Percentiles rank a stretch among this genome's conserved stretches.
These are phyloP conservation scores for Dysdera silvatica DNA, from an alignment of 1,140 invertebrate genomes.

Conservation along the genomic window DNA sequence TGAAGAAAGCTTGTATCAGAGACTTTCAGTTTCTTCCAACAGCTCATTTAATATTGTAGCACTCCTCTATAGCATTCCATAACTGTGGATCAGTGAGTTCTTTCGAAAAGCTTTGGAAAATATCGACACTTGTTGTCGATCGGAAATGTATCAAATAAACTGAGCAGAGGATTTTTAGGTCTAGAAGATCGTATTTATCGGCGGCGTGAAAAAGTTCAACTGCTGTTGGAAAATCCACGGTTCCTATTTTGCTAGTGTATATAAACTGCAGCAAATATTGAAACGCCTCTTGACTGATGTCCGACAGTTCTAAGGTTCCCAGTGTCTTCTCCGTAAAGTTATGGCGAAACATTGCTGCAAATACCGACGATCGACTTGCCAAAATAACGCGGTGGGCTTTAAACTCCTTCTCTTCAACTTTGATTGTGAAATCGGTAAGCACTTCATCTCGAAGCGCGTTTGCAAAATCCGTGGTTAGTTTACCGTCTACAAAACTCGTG, in stretches of 20 bases:
- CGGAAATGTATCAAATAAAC: no score
- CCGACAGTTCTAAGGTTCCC: slow-evolving; percentile 22
- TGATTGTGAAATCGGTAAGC: slow-evolving; percentile 12
- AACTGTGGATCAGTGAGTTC: no score
- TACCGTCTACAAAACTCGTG: no score
- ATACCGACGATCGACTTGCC: slow-evolving; percentile 35
- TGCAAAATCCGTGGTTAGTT: no score
- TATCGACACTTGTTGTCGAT: no score
- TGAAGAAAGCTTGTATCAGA: no score
- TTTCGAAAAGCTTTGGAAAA: no score
- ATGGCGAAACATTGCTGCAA: slow-evolving; percentile 35
- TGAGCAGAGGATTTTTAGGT: slow-evolving; percentile 6
- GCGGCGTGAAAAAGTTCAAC: slow-evolving; percentile 1
- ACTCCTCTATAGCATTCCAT: no score
- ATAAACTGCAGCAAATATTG: slow-evolving; percentile 17
- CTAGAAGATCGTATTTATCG: slow-evolving; percentile 12
- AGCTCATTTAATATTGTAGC: no score
- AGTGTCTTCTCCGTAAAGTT: slow-evolving; percentile 23
- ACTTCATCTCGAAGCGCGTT: no score
- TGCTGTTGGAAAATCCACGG: neutral
- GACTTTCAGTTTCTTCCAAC: no score
- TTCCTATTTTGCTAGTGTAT: slow-evolving; percentile 16
- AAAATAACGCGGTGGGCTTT: slow-evolving; percentile 34
- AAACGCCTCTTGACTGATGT: slow-evolving; percentile 18
- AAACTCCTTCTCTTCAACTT: slow-evolving; percentile 13